Evolutionary conservation across 2,797 vertebrate genomes (phyloP), one percentile per base, ranked within the genome.

Genomic region (Sparidentex hasta): DNA sequence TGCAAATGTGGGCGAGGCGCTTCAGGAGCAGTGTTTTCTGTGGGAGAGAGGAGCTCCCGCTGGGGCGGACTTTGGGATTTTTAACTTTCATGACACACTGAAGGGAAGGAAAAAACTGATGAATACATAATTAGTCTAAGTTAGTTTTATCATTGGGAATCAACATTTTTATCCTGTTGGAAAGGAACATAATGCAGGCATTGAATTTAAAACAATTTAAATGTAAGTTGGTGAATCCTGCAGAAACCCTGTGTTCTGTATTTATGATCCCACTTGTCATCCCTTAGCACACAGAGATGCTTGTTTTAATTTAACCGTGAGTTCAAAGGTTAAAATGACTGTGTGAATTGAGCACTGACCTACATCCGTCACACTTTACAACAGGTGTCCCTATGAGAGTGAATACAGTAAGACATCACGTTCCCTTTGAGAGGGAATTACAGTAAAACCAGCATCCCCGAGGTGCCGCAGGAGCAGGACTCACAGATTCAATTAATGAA

Each of bases 331-430:
- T 84, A 62, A 55, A 69, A 74, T 55, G 82, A 70, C 74, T 86
- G 80, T 78, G 87, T 90, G 93, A 92, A 94, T 94, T 94, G 90
- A 84, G 92, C 80, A 70, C 85, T 90, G 90, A 91, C 88, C 93
- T 91, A 88, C 4, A 94, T 94, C 90, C 74, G 76, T 87, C 87
- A 83, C 86, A 88, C 89, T 86, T 85, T 85, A 67, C 87, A 91
- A 94, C 94, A 93, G 88, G 83, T 93, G 92, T 83, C 52, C 81
- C 83, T 78, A 63, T 66, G 59, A 86, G 74, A 78, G 84, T 93
- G 85, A 94, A 84, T 94, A 94, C 92, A 92, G 86, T 81, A 83
- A 82, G 77, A 86, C 80, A 77, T 84, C 85, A 84, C 71, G 66
- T 65, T 70, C 65, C 89, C 90, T 84, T 18, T n/a, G 83, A 90